A percentile compares a stretch with the other conserved stretches of the same genome.
Conservation (phyloP, 2,888 invertebrate genomes). For the Parapristionchus giblindavisi region DNA sequence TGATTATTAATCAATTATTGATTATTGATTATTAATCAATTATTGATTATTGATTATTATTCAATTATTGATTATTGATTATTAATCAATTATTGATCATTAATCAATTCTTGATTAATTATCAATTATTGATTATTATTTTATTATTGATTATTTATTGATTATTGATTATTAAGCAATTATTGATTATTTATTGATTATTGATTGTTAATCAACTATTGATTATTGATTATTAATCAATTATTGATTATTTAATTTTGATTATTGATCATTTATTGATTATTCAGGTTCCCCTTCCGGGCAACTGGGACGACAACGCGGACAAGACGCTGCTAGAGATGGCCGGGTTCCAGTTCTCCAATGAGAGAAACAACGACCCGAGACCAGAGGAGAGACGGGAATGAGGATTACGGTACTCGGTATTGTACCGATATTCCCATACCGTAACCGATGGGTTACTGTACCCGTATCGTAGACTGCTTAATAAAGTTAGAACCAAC, state of each 20-base stretch:
- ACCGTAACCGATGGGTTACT: too few relatives aligned
- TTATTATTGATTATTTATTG: background rate
- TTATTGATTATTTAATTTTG: background rate
- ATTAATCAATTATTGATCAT: conserved; percentile 39
- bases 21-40: conserved; percentile 45
- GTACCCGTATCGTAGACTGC: too few relatives aligned
- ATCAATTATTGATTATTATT: background rate
- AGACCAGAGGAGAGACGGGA: conserved; percentile 14
- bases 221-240: conserved; percentile 40
- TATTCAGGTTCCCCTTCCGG: conserved; percentile 80
- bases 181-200: background rate
- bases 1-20: background rate
- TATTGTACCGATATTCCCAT: too few relatives aligned
- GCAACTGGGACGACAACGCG: conserved; percentile 94
- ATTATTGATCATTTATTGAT: background rate
- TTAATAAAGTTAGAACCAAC: too few relatives aligned
- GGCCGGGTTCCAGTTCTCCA: conserved; percentile 76
- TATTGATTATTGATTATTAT: background rate
- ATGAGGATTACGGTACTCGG: conserved; percentile 33
- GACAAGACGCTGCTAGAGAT: conserved; percentile 89
- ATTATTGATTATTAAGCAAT: conserved; percentile 40
- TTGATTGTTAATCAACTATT: background rate
- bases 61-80: background rate
- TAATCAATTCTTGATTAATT: too few relatives aligned
- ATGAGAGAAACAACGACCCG: conserved; percentile 34